phyloP scores from a whole-genome alignment of 2,113 vertebrate genomes.

The Gadus chalcogrammus region DNA sequence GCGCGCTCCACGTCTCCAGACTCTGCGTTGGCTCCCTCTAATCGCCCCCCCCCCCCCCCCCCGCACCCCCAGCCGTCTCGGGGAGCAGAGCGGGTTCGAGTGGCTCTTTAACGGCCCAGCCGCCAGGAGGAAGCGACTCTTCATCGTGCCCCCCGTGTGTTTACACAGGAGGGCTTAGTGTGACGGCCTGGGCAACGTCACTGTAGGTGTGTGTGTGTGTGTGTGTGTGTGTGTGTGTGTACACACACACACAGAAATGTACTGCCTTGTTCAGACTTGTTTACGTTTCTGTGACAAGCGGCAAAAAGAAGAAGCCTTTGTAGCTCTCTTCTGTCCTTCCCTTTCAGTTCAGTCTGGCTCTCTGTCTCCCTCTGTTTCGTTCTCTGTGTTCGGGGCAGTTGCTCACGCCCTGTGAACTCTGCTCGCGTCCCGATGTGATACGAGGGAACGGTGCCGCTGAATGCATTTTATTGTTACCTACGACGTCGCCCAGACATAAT shows the following conservation, averaged over 20 bases:
- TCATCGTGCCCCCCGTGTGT: conserved; percentile 36
- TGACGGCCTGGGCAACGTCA: conserved; percentile 45
- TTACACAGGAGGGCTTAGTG: conserved; percentile 35
- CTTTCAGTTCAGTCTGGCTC: conserved; percentile 1
- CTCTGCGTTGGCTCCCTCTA: conserved; percentile 15
- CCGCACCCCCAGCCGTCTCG: neutral
- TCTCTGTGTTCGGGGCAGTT: neutral
- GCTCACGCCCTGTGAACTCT: too few species aligned
- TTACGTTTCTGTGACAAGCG: conserved; percentile 65
- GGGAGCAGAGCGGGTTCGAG: conserved; percentile 16
- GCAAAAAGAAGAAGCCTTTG: conserved; percentile 28
- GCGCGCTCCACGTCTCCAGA: too few species aligned
- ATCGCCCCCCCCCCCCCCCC: conserved; percentile 5
- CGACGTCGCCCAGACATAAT: too few species aligned
- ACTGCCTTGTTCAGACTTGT: conserved; percentile 49
- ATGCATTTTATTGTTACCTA: too few species aligned
- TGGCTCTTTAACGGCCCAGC: neutral
- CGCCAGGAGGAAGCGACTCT: conserved; percentile 27
- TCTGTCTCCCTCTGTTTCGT: neutral
- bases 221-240: conserved; percentile 33
- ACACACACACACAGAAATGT: conserved; percentile 64
- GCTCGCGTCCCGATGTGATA: too few species aligned
- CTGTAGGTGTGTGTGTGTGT: conserved; percentile 5
- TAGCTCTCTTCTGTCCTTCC: conserved; percentile 15
- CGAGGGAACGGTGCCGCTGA: too few species aligned